Base-by-base conservation (phyloP, 2,113 vertebrate genomes). In the Elgaria multicarinata region DNA sequence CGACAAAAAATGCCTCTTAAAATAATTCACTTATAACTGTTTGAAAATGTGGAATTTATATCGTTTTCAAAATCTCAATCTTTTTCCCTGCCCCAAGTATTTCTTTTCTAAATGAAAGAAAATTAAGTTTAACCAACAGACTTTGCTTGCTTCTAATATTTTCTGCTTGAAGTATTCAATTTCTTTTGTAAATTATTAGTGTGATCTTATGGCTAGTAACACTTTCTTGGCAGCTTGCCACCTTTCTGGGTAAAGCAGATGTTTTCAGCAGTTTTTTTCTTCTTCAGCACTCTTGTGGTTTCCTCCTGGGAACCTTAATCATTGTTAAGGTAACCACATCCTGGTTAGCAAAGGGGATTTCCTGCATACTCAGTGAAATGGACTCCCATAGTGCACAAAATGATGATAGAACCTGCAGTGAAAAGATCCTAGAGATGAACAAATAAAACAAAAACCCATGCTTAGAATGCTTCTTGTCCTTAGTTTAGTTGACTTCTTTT, bases 171-270 rank as follows among this genome's bases (percentile, higher is more conserved):
- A 62, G 58, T 20, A 20, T 62, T 62, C 58, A 62, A 62, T 62
- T 62, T 4, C 58, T 62, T 62, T 20, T 62, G 58, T 62, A 62
- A 62, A 20, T 82, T 1, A 28, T 76, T n/a, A 84, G 71, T 53
- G 14, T 89, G 76, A 84, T 83, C 85, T 78, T n/a, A 85, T 46
- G 28, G 3, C 76, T 88, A 31, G 72, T 66, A 44, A n/a, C 53
- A 66, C 90, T 91, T 85, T 92, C 50, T 86, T 87, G 74, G n/a
- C 87, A 64, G 1, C 74, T 85, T 55, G 53, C 90, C 22, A 33
- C 24, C 82, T 55, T 94, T 94, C 83, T 90, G 58, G 89, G 39
- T 87, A 39, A 90, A 94, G 66, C 80, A 87, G 72, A 90, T 90
- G n/a, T 90, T 93, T 90, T 84, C 83, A 53, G 86, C 90, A 44